Evolutionary conservation across 2,797 vertebrate genomes (phyloP).

Genomic region (Perodicticus potto): DNA sequence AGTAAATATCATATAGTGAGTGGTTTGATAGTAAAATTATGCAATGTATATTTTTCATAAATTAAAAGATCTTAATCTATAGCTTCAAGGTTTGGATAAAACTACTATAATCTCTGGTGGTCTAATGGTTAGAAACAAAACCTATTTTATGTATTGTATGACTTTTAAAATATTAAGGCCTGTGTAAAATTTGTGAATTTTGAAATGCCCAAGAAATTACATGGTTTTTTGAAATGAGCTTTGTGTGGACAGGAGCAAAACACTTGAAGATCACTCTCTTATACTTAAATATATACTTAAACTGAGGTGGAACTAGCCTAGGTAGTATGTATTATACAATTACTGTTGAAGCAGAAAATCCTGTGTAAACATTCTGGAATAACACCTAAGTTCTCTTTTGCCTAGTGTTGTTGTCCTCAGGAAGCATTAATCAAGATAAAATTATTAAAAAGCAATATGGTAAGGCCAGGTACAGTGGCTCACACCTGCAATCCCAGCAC

Average conservation of each 20-base stretch:
- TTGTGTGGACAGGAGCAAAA: not conserved
- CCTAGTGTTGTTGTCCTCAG: not conserved
- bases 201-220: not conserved
- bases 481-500: too few relatives aligned
- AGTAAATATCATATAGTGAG: not conserved
- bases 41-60: slow-evolving; percentile 13
- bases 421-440: slow-evolving; percentile 28
- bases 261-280: not conserved
- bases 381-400: not conserved
- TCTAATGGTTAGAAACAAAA: not conserved
- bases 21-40: not conserved
- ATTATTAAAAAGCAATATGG: not conserved
- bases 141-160: not conserved
- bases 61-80: not conserved
- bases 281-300: not conserved
- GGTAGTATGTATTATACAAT: not conserved
- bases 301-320: not conserved
- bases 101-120: not conserved
- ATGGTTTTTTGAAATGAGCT: slow-evolving; percentile 36
- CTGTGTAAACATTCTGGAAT: not conserved
- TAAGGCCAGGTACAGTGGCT: too few relatives aligned
- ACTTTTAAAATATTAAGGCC: slow-evolving; percentile 1
- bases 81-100: not conserved
- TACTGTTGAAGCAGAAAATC: not conserved
- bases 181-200: not conserved